These are phyloP conservation scores for Scaptomyza graminum DNA, from an alignment of 1,140 invertebrate genomes.

Conservation along the genomic window DNA sequence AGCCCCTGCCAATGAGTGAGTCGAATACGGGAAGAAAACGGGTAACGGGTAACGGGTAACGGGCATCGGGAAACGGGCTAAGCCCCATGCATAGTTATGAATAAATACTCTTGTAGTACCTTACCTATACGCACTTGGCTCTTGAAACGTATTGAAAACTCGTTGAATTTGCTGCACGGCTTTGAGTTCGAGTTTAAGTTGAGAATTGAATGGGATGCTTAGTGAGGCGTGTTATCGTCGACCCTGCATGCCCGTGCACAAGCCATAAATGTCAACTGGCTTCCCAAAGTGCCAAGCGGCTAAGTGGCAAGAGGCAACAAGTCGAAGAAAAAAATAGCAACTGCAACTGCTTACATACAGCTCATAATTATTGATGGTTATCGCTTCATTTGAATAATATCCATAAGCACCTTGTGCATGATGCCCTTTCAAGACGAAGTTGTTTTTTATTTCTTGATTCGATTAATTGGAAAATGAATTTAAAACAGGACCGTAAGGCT, in stretches of 20 bases:
- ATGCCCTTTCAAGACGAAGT: no score
- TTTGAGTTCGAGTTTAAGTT: slow-evolving; percentile 8
- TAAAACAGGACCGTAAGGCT: no score
- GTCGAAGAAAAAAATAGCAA: slow-evolving; percentile 49
- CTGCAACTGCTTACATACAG: slow-evolving; percentile 30
- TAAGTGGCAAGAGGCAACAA: slow-evolving; percentile 32
- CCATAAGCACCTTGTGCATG: slow-evolving; percentile 6
- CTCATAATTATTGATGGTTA: slow-evolving; percentile 56
- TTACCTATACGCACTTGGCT: slow-evolving; percentile 33
- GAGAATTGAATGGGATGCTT: slow-evolving; percentile 37
- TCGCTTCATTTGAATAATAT: slow-evolving; percentile 39
- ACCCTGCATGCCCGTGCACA: slow-evolving; percentile 70
- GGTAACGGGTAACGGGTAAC: not conserved
- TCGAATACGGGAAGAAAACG: not conserved
- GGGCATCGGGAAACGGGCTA: slow-evolving; percentile 9
- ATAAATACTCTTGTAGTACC: slow-evolving; percentile 58
- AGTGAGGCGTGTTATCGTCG: slow-evolving; percentile 71
- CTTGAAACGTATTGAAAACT: slow-evolving; percentile 29
- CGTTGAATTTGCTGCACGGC: slow-evolving; percentile 7
- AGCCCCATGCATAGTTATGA: slow-evolving; percentile 64
- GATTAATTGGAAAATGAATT: no score
- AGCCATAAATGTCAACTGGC: slow-evolving; percentile 78
- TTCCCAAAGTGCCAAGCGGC: slow-evolving; percentile 31
- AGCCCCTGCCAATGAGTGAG: slow-evolving; percentile 62
- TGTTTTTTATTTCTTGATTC: no score